Percentiles rank a stretch among this genome's conserved stretches.
Conservation (phyloP, 2,113 vertebrate species). For the Ursus arctos region DNA sequence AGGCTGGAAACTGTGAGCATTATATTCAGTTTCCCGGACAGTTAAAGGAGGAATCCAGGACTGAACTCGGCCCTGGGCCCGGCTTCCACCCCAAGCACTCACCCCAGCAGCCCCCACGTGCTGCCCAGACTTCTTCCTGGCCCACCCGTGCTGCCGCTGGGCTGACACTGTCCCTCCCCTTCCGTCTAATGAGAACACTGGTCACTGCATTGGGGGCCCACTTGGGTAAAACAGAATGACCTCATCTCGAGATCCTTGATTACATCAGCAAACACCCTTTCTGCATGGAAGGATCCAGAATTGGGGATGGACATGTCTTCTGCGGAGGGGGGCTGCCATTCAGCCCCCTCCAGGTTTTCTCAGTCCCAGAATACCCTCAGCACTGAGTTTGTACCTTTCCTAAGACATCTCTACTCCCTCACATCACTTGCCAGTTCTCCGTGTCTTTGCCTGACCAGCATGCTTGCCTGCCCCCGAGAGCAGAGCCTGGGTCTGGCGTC, state of each 20-base stretch:
- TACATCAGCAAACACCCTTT: not conserved
- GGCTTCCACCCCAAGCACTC: not conserved
- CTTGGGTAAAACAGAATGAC: not conserved
- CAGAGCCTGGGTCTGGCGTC: not conserved
- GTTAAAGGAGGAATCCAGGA: not conserved
- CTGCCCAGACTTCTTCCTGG: not conserved
- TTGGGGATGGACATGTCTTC: not conserved
- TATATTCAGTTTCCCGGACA: not conserved
- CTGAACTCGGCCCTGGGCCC: not conserved
- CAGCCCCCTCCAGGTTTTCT: not conserved
- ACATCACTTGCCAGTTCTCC: not conserved
- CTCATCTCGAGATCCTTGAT: not conserved
- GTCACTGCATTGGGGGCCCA: not conserved
- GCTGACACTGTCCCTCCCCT: not conserved
- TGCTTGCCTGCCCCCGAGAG: too few species aligned
- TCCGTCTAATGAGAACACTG: not conserved
- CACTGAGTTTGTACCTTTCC: not conserved
- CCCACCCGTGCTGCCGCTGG: too few species aligned
- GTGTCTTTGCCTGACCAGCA: not conserved
- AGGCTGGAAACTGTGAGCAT: not conserved
- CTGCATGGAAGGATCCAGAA: not conserved
- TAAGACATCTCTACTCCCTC: too few species aligned
- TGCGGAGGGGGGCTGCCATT: not conserved
- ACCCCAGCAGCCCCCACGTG: fast-evolving
- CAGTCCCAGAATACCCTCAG: not conserved